phyloP scores from a whole-genome alignment of 53 echinoderm and acorn worm genomes.

The Paelopatides confundens region DNA sequence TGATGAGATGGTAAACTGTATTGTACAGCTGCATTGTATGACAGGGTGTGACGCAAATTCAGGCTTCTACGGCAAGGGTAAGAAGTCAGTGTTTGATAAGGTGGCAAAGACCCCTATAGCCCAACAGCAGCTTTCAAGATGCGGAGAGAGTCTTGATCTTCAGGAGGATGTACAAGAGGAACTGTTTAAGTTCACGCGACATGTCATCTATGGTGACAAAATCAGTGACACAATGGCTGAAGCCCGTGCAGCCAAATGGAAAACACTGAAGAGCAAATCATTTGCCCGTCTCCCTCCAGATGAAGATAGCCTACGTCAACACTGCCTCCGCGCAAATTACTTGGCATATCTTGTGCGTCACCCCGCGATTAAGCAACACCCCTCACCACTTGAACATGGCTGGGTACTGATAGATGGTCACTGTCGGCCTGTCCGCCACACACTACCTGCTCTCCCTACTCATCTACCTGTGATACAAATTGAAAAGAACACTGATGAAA shows the following conservation, averaged over 20 bases:
- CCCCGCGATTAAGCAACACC: background rate
- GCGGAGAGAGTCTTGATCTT: background rate
- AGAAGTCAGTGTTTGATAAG: constrained; percentile 17
- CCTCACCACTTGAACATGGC: background rate
- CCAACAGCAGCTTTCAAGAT: constrained; percentile 14
- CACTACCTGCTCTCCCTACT: background rate
- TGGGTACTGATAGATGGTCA: background rate
- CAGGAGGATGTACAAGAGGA: no score
- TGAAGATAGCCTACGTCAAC: constrained; percentile 6
- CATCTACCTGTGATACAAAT: background rate
- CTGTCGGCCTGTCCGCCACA: background rate
- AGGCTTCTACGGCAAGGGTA: constrained; percentile 25
- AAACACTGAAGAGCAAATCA: background rate
- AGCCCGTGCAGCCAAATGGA: no score
- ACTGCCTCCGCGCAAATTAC: constrained; percentile 21
- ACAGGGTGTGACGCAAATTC: constrained; percentile 31
- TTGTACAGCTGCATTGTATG: constrained; percentile 25
- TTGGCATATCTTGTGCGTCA: constrained; percentile 16
- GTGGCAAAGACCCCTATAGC: constrained; percentile 16
- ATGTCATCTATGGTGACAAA: background rate
- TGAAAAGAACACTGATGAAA: background rate
- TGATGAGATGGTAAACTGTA: background rate
- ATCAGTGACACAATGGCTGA: background rate
- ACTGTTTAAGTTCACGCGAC: background rate
- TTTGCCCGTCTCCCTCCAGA: constrained; percentile 16